A percentile compares a stretch with the other conserved stretches of the same genome.
phyloP scores from a whole-genome alignment of 1,140 invertebrate species.

The Aphelenchoides besseyi region DNA sequence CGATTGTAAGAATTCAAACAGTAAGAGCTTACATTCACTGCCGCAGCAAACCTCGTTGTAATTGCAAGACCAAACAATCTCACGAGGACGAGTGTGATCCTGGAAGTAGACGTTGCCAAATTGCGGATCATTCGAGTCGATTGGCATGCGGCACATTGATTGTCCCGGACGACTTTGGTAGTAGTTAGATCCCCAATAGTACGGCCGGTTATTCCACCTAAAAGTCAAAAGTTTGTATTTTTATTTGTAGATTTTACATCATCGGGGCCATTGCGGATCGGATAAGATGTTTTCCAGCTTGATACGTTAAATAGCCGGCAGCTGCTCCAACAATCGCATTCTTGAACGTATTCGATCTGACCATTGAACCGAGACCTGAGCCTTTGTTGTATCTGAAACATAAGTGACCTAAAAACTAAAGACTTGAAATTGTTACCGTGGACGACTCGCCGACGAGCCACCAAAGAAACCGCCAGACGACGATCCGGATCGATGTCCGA shows the following conservation, averaged over 20 bases:
- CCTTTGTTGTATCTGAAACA: conserved; percentile 37
- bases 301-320: conserved; percentile 60
- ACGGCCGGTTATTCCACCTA: conserved; percentile 49
- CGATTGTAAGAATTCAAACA: background rate
- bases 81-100: conserved; percentile 53
- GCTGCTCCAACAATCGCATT: conserved; percentile 61
- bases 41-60: conserved; percentile 46
- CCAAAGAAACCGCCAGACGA: background rate
- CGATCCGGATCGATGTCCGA: background rate
- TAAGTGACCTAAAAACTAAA: conserved; percentile 8
- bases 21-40: conserved; percentile 49
- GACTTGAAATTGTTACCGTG: too few species aligned
- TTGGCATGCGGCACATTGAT: conserved; percentile 60
- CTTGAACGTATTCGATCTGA: conserved; percentile 58
- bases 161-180: conserved; percentile 32
- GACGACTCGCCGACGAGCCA: too few species aligned
- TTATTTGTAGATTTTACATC: conserved; percentile 44
- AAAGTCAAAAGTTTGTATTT: background rate
- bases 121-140: conserved; percentile 48
- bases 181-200: conserved; percentile 56
- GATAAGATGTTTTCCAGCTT: conserved; percentile 60
- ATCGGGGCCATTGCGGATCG: conserved; percentile 50
- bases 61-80: conserved; percentile 57
- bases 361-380: conserved; percentile 49
- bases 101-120: conserved; percentile 60